These are phyloP conservation scores for Aricia agestis DNA, from an alignment of 1,140 invertebrate species.

Conservation along the genomic window DNA sequence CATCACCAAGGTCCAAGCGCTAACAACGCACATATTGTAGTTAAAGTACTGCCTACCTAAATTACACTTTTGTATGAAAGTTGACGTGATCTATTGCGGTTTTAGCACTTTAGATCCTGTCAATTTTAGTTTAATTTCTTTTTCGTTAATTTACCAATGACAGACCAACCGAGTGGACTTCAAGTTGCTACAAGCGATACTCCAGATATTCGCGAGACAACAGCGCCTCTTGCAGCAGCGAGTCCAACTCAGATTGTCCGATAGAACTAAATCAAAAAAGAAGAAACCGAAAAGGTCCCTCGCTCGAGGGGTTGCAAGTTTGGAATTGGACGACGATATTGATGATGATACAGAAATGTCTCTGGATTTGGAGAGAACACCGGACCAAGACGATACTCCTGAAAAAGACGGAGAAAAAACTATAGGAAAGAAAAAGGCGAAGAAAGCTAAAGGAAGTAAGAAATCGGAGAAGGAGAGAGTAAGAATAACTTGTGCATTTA, in stretches of 20 bases:
- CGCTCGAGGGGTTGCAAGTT: neutral
- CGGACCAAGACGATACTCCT: too few relatives aligned
- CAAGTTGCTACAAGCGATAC: conserved; percentile 52
- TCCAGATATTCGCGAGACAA: conserved; percentile 55
- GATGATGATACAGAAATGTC: neutral
- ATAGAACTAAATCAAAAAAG: neutral
- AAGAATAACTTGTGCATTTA: neutral
- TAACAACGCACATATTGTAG: too few relatives aligned
- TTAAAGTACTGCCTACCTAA: too few relatives aligned
- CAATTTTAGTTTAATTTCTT: too few relatives aligned
- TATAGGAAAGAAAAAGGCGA: conserved; percentile 5
- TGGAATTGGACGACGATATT: neutral
- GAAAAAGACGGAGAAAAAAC: neutral
- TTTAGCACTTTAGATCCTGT: too few relatives aligned
- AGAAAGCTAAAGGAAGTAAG: conserved; percentile 1
- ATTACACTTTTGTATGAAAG: too few relatives aligned
- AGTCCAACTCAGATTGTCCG: conserved; percentile 40
- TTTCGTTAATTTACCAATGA: conserved; percentile 3
- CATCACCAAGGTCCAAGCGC: too few relatives aligned
- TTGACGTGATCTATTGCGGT: too few relatives aligned
- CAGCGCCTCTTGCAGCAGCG: conserved; percentile 52
- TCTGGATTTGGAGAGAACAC: too few relatives aligned
- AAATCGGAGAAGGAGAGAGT: neutral
- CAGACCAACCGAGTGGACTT: conserved; percentile 55
- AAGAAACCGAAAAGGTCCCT: neutral